phyloP scores from a whole-genome alignment of 2,797 vertebrate genomes.

The Botia almorhae region DNA sequence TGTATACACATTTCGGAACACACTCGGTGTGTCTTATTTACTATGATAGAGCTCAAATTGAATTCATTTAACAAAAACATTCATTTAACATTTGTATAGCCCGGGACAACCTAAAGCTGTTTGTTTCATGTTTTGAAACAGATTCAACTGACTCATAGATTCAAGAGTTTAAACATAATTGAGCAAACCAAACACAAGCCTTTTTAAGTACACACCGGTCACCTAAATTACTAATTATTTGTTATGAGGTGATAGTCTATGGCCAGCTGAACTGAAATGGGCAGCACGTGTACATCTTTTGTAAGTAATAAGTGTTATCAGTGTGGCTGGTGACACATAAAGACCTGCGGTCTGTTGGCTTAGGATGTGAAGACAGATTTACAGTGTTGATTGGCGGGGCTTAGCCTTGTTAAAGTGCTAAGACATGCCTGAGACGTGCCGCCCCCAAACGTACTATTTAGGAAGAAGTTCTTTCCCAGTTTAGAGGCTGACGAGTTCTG shows the following conservation, averaged over 20 bases:
- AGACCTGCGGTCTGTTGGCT: not conserved
- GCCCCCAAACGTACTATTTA: too few relatives aligned
- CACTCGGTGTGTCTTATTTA: not conserved
- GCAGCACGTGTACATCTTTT: not conserved
- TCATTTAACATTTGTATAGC: too few relatives aligned
- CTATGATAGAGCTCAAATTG: too few relatives aligned
- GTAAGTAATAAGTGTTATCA: not conserved
- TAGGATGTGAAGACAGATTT: conserved; percentile 17
- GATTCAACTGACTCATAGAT: not conserved
- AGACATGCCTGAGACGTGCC: not conserved
- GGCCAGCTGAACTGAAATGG: not conserved
- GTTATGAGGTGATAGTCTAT: not conserved
- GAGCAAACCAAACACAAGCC: not conserved
- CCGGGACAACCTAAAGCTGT: not conserved
- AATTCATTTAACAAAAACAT: too few relatives aligned
- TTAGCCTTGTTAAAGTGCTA: not conserved
- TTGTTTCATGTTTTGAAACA: not conserved
- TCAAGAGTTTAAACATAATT: not conserved
- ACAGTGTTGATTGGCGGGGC: not conserved
- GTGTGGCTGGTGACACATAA: not conserved
- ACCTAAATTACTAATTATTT: not conserved
- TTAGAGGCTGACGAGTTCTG: not conserved
- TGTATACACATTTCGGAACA: not conserved
- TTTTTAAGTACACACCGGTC: not conserved
- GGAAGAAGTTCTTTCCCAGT: not conserved